Evolutionary conservation across 2,888 invertebrate genomes (phyloP).

Genomic region (Spilosoma lubricipeda): DNA sequence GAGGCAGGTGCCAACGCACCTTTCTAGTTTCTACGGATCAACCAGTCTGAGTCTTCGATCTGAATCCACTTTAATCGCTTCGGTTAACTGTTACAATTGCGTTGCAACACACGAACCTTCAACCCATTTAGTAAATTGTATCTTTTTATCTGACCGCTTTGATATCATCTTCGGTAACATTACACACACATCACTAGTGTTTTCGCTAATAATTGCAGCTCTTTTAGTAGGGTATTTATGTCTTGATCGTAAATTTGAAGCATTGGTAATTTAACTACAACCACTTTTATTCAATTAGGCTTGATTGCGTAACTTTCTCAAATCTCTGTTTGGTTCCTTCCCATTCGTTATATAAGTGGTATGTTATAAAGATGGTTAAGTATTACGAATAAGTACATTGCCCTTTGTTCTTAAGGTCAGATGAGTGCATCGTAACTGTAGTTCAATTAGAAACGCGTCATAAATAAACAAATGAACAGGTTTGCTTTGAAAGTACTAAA

Average conservation of each 20-base stretch:
- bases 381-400: constrained; percentile 27
- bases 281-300: not conserved
- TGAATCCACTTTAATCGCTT: constrained; percentile 57
- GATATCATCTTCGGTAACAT: constrained; percentile 29
- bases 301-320: constrained; percentile 1
- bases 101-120: constrained; percentile 56
- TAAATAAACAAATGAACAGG: constrained; percentile 40
- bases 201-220: not conserved
- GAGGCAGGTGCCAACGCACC: constrained; percentile 83
- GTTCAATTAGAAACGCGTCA: constrained; percentile 20
- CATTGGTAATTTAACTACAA: not conserved
- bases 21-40: constrained; percentile 75
- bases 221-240: not conserved
- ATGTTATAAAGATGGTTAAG: constrained; percentile 17
- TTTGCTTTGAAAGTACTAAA: constrained; percentile 39
- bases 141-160: constrained; percentile 42
- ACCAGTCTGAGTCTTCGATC: constrained; percentile 54
- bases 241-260: not conserved
- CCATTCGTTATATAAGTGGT: constrained; percentile 18
- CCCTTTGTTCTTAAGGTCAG: constrained; percentile 33
- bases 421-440: constrained; percentile 17
- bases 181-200: not conserved
- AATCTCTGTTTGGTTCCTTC: constrained; percentile 1
- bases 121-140: constrained; percentile 53
- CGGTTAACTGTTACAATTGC: constrained; percentile 55